Conservation (phyloP, 2,113 vertebrate genomes). For the Myotis davidii region DNA sequence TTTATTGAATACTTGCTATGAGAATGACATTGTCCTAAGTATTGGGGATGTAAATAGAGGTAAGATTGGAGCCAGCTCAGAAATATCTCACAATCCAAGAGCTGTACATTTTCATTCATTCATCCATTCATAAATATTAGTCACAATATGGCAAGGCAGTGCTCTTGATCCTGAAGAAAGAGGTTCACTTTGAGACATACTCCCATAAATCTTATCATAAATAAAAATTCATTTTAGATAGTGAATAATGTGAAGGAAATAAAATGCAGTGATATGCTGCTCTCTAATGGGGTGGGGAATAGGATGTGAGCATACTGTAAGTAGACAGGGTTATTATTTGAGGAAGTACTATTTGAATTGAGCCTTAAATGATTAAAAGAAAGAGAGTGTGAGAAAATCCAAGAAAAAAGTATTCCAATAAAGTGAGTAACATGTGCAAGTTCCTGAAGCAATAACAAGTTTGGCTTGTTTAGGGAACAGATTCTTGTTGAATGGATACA, state of each 20-base stretch:
- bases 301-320: neutral
- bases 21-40: neutral
- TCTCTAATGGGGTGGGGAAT: neutral
- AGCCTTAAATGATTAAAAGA: neutral
- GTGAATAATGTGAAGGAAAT: neutral
- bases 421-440: neutral
- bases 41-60: neutral
- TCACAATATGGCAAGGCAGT: neutral
- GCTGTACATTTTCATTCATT: neutral
- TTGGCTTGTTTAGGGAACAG: neutral
- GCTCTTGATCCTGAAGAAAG: slow-evolving; percentile 32
- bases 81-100: neutral
- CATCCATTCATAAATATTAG: neutral
- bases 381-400: neutral
- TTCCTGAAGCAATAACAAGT: neutral
- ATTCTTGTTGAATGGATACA: neutral
- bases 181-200: neutral
- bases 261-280: neutral
- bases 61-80: neutral
- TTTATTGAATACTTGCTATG: neutral
- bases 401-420: neutral
- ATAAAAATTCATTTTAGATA: neutral
- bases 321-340: neutral
- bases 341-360: slow-evolving; percentile 4
- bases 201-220: neutral